Percentiles rank a stretch among this genome's conserved stretches.
Conservation (phyloP, 2,797 vertebrate species). For the Oreochromis grahami region DNA sequence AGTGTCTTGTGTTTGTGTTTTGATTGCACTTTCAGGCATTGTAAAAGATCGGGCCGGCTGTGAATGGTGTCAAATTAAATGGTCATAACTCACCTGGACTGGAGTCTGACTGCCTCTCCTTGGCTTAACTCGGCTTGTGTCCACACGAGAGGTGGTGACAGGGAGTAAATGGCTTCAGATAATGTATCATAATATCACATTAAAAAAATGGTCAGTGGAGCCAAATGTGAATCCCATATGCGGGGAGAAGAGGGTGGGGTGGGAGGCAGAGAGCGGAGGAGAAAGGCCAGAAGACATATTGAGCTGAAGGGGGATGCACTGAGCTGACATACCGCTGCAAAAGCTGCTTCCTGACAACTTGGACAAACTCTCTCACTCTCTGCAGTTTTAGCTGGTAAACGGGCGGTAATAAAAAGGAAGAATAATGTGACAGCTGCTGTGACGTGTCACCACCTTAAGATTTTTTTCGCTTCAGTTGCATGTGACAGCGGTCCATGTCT, state of each 20-base stretch:
- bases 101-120: slow-evolving; percentile 12
- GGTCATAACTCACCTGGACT: slow-evolving; percentile 56
- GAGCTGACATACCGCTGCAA: slow-evolving; percentile 37
- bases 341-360: slow-evolving; percentile 44
- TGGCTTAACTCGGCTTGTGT: slow-evolving; percentile 28
- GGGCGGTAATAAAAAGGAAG: slow-evolving; percentile 5
- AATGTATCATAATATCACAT: slow-evolving; percentile 70
- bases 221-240: slow-evolving; percentile 75
- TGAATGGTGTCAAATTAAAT: slow-evolving; percentile 50
- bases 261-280: neutral
- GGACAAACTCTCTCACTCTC: slow-evolving; percentile 35
- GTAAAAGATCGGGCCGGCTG: slow-evolving; percentile 40
- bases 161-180: slow-evolving; percentile 58
- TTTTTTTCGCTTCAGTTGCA: neutral
- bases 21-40: slow-evolving; percentile 50
- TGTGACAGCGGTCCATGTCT: neutral
- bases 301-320: neutral
- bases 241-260: slow-evolving; percentile 8
- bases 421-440: neutral
- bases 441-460: neutral
- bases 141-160: slow-evolving; percentile 61
- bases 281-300: neutral
- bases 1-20: slow-evolving; percentile 41
- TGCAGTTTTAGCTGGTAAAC: slow-evolving; percentile 2
- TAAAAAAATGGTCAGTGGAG: slow-evolving; percentile 35